phyloP scores from a whole-genome alignment of 2,888 invertebrate genomes.

The Amphipyra tragopoginis region DNA sequence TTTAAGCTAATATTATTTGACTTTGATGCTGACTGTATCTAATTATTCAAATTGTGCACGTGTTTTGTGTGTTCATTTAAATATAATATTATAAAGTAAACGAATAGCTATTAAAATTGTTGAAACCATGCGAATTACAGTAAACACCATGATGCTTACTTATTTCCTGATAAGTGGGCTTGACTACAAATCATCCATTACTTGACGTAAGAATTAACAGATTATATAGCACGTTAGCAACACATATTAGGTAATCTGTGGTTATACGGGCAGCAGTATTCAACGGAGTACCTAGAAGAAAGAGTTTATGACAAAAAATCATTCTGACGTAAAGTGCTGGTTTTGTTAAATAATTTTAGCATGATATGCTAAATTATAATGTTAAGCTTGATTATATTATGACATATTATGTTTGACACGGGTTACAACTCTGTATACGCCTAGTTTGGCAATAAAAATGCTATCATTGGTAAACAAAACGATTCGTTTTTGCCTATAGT shows the following conservation, averaged over 20 bases:
- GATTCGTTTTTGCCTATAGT: too few relatives aligned
- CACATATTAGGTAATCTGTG: background rate
- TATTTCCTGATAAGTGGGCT: constrained; percentile 24
- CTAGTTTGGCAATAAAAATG: too few relatives aligned
- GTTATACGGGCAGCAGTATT: background rate
- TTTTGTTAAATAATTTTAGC: too few relatives aligned
- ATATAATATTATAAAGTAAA: constrained; percentile 17
- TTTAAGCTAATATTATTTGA: too few relatives aligned
- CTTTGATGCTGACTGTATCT: background rate
- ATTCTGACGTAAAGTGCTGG: too few relatives aligned
- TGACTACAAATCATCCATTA: constrained; percentile 18
- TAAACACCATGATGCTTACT: constrained; percentile 12
- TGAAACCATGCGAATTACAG: background rate
- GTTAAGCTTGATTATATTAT: too few relatives aligned
- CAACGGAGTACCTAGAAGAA: too few relatives aligned
- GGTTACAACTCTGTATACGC: too few relatives aligned
- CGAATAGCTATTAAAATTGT: constrained; percentile 12
- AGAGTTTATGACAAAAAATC: too few relatives aligned
- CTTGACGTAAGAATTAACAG: background rate
- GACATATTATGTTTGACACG: too few relatives aligned
- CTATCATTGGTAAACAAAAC: too few relatives aligned
- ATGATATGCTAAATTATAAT: too few relatives aligned
- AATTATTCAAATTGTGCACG: constrained; percentile 10
- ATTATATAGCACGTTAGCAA: background rate
- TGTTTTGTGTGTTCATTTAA: constrained; percentile 10